A percentile compares a stretch with the other conserved stretches of the same genome.
These are phyloP conservation scores for Ictalurus punctatus DNA, from an alignment of 2,113 vertebrate genomes.

Conservation along the genomic window DNA sequence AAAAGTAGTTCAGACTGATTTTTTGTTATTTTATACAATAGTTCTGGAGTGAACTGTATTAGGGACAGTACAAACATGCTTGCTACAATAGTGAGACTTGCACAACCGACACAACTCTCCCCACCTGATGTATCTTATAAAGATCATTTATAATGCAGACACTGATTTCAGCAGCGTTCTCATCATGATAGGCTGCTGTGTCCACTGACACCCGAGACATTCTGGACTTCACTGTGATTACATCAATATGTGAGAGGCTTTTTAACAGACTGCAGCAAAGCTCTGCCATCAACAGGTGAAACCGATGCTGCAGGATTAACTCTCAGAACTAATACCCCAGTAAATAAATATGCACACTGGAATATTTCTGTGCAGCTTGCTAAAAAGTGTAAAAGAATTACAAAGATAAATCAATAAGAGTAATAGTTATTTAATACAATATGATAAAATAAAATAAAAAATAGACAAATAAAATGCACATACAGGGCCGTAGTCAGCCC, in stretches of 20 bases:
- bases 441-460: not conserved
- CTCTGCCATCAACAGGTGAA: not conserved
- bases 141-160: not conserved
- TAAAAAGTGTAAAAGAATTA: not conserved
- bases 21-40: not conserved
- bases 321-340: not conserved
- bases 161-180: not conserved
- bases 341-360: not conserved
- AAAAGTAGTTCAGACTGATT: not conserved
- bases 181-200: not conserved
- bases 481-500: not conserved
- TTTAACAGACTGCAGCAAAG: conserved; percentile 22
- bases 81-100: not conserved
- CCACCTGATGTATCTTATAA: not conserved
- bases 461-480: not conserved
- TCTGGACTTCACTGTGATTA: conserved; percentile 27
- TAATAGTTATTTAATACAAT: not conserved
- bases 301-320: not conserved
- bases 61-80: not conserved
- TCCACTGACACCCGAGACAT: not conserved
- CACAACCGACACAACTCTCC: not conserved
- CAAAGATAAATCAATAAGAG: not conserved
- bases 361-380: not conserved
- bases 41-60: not conserved
- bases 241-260: conserved; percentile 35